Evolutionary conservation across 2,113 vertebrate genomes (phyloP), one percentile per base, ranked within the genome.

Genomic region (Girardinichthys multiradiatus): DNA sequence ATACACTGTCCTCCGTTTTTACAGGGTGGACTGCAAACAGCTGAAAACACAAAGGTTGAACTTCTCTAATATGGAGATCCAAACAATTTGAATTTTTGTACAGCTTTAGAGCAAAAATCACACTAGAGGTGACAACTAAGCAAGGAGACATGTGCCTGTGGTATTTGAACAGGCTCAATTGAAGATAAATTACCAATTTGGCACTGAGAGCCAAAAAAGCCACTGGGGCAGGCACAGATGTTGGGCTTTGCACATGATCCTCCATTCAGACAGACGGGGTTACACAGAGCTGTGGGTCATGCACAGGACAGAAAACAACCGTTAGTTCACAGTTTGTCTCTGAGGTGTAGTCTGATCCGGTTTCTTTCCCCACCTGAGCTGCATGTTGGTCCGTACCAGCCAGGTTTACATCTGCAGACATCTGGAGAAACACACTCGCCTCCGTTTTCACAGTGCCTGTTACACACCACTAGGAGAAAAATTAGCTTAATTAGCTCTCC

Each of bases 371-470:
- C 95, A 98, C 97, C 95, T 94, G 95, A 95, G 79, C 89, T 89
- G 72, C 97, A 98, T 0, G 95, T 97, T 0, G 96, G 96, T 88
- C 97, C 96, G 0, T 83, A 90, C 96, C 96, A 98, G 76, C 97
- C 96, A 1, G 89, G 80, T 79, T 92, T 93, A 81, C 96, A 97
- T 67, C 93, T 89, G 79, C 96, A 99, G 71, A 91, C 91, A 51
- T 97, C 97, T 35, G 97, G 96, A 68, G 92, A 89, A 45, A 96
- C 83, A 69, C 96, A 98, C 74, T 95, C 60, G 0, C 97, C 96
- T 58, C 96, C 96, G 6, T 98, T 96, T 85, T 99, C 96, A 91
- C 96, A 98, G 84, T 98, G 95, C 30, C 94, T 95, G 88, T 92
- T 97, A 90, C 97, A 99, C 89, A 98, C 93, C 96, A 97, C 97